phyloP scores from a whole-genome alignment of 1,140 invertebrate species.

The Drosophila grimshawi region DNA sequence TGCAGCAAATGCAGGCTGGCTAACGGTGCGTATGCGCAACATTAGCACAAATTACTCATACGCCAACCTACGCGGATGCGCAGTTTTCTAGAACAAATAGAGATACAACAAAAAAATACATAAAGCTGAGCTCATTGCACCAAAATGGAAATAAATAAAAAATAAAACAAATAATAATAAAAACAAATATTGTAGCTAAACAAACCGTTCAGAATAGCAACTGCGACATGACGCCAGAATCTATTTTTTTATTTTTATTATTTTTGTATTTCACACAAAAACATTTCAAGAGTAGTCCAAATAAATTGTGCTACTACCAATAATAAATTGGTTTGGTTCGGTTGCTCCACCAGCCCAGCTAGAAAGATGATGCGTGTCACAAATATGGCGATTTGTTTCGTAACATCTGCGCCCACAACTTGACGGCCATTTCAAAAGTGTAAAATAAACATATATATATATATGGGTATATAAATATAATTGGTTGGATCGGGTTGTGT shows the following conservation, averaged over 20 bases:
- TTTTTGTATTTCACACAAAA: constrained; percentile 10
- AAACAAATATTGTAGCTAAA: constrained; percentile 62
- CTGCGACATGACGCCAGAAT: constrained; percentile 36
- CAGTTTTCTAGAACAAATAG: constrained; percentile 44
- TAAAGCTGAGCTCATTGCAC: constrained; percentile 48
- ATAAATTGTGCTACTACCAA: constrained; percentile 20
- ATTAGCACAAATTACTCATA: constrained; percentile 58
- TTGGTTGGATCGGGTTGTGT: constrained; percentile 23
- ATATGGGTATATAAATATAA: not conserved
- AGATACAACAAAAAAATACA: constrained; percentile 19
- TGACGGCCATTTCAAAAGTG: constrained; percentile 43
- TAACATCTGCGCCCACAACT: constrained; percentile 56
- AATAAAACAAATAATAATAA: constrained; percentile 41
- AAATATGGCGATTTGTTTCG: constrained; percentile 46
- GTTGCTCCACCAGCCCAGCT: not conserved
- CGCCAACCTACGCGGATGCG: constrained; percentile 56
- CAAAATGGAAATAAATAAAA: constrained; percentile 38
- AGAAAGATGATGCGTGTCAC: constrained; percentile 1
- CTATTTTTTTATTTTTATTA: constrained; percentile 2
- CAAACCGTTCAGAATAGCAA: constrained; percentile 38
- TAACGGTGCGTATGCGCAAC: constrained; percentile 60
- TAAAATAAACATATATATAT: constrained; percentile 28
- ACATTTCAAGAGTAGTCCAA: not conserved
- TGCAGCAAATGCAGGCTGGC: constrained; percentile 27
- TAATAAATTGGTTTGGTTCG: constrained; percentile 1